These are phyloP conservation scores for Gambusia affinis DNA, from an alignment of 2,113 vertebrate genomes.

Conservation along the genomic window DNA sequence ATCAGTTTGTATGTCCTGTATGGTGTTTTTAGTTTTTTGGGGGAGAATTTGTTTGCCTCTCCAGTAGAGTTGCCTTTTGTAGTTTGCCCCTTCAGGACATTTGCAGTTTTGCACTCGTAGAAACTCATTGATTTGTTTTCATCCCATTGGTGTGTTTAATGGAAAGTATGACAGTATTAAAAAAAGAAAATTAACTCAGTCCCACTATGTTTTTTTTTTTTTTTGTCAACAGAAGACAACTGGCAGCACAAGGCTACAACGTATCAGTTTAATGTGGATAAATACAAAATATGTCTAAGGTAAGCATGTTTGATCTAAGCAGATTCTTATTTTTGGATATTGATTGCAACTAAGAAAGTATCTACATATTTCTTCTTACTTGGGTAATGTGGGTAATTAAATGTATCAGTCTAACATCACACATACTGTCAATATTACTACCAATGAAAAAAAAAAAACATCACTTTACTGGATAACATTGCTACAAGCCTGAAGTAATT, in stretches of 20 bases:
- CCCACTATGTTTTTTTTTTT: conserved; percentile 1
- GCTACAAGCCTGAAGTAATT: too few species aligned
- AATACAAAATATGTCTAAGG: conserved; percentile 8
- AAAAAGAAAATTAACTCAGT: neutral
- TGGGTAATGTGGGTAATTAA: too few species aligned
- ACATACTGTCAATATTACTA: too few species aligned
- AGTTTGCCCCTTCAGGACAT: neutral
- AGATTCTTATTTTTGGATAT: neutral
- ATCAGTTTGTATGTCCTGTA: too few species aligned
- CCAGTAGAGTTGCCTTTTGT: too few species aligned
- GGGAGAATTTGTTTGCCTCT: neutral
- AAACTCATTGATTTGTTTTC: too few species aligned
- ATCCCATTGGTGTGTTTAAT: neutral
- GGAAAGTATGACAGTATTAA: too few species aligned
- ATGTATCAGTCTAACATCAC: too few species aligned
- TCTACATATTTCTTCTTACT: neutral
- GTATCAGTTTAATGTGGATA: conserved; percentile 15
- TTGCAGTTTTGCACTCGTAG: neutral
- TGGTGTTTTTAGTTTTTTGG: neutral
- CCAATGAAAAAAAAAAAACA: too few species aligned
- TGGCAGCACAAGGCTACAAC: conserved; percentile 11
- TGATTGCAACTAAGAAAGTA: neutral
- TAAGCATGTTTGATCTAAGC: neutral
- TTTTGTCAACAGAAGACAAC: conserved; percentile 33
- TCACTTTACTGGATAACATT: too few species aligned